Evolutionary conservation across 2,888 invertebrate genomes (phyloP).

Genomic region (Theodoxus fluviatilis): DNA sequence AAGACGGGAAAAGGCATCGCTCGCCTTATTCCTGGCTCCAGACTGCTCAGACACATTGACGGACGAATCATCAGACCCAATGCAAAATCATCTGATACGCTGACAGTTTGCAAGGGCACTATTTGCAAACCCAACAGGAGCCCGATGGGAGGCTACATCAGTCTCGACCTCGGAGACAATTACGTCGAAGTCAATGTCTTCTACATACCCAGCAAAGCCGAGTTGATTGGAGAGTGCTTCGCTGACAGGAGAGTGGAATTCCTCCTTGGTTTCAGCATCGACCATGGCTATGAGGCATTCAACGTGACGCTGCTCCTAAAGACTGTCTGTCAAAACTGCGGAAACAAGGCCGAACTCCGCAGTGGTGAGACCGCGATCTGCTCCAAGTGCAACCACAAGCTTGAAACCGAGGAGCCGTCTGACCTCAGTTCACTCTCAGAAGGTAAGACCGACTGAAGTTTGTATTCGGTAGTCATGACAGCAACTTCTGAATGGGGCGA

Average conservation of each 20-base stretch:
- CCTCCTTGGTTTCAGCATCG: conserved; percentile 18
- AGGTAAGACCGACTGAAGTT: no score
- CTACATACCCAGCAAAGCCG: conserved; percentile 20
- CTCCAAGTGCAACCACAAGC: no score
- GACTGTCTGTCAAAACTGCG: no score
- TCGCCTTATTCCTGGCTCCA: conserved; percentile 1
- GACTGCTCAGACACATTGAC: background rate
- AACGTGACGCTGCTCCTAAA: conserved; percentile 10
- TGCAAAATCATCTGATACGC: no score
- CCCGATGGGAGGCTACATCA: conserved; percentile 6
- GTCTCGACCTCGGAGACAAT: conserved; percentile 24
- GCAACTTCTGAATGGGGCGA: no score
- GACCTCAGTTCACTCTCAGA: no score
- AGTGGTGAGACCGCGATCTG: no score
- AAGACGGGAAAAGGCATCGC: conserved; percentile 10
- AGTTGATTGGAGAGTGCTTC: conserved; percentile 3
- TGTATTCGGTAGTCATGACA: no score
- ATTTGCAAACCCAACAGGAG: conserved; percentile 21
- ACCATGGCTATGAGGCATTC: conserved; percentile 25
- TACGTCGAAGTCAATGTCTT: conserved; percentile 22
- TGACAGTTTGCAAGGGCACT: conserved; percentile 25
- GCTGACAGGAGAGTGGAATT: conserved; percentile 24
- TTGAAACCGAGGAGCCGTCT: no score
- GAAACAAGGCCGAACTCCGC: no score
- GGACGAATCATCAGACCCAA: background rate